Evolutionary conservation across 2,113 vertebrate species (phyloP).

Genomic region (Tetrax tetrax): DNA sequence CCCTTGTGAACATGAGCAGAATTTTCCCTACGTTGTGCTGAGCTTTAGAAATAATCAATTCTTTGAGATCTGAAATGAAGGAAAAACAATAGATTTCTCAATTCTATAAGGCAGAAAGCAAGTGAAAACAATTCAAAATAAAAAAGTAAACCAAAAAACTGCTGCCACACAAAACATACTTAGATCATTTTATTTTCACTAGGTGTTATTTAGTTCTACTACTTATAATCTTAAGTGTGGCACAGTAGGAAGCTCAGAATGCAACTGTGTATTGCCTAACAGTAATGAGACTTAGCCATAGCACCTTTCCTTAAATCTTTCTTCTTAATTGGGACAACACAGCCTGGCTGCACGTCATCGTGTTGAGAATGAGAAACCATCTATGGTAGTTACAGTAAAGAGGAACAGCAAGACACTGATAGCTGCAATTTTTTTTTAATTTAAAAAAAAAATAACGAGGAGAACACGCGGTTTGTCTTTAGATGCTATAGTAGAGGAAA

Average conservation of each 20-base stretch:
- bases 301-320: constrained; percentile 12
- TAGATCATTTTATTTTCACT: constrained; percentile 51
- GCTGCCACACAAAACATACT: background rate
- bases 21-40: background rate
- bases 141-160: background rate
- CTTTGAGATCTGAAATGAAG: background rate
- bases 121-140: background rate
- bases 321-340: constrained; percentile 29
- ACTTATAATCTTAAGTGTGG: constrained; percentile 26
- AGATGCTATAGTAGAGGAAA: background rate
- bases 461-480: background rate
- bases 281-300: constrained; percentile 22
- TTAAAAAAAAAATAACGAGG: background rate
- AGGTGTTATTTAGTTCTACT: constrained; percentile 7
- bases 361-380: constrained; percentile 31
- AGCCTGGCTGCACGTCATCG: background rate
- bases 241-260: constrained; percentile 49
- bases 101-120: background rate
- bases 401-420: constrained; percentile 39
- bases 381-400: constrained; percentile 23
- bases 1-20: background rate
- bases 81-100: background rate
- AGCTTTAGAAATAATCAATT: background rate
- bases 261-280: constrained; percentile 28
- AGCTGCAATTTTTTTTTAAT: constrained; percentile 53